phyloP scores from a whole-genome alignment of 2,113 vertebrate genomes.

The Seriola rivoliana region DNA sequence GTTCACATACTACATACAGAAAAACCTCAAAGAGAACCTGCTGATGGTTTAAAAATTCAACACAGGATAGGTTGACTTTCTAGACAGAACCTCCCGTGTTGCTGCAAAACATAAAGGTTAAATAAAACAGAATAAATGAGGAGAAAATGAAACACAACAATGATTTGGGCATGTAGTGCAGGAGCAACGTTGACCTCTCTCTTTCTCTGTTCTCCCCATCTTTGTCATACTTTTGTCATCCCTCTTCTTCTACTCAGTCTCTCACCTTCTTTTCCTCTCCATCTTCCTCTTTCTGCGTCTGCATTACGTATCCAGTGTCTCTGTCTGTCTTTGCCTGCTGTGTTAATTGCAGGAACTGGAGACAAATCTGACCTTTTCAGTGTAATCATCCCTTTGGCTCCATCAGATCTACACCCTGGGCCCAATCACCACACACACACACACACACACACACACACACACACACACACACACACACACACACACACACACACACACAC shows the following conservation, averaged over 20 bases:
- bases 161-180: not conserved
- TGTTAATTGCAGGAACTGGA: constrained; percentile 69
- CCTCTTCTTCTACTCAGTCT: not conserved
- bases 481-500: constrained; percentile 37
- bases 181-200: not conserved
- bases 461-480: constrained; percentile 44
- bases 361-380: constrained; percentile 77
- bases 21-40: too few species aligned
- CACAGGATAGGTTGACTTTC: too few species aligned
- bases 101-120: not conserved
- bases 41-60: not conserved
- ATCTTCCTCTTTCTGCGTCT: constrained; percentile 19
- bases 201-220: not conserved
- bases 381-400: constrained; percentile 73
- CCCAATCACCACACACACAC: constrained; percentile 43
- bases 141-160: not conserved
- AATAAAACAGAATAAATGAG: not conserved
- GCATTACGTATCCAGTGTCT: constrained; percentile 19
- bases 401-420: constrained; percentile 65
- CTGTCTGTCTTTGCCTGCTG: constrained; percentile 18
- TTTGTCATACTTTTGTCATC: not conserved
- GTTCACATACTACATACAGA: too few species aligned
- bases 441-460: constrained; percentile 31
- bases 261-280: not conserved
- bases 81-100: too few species aligned